These are phyloP conservation scores for Rhynchomys soricoides DNA, from an alignment of 2,113 vertebrate species.

Conservation along the genomic window DNA sequence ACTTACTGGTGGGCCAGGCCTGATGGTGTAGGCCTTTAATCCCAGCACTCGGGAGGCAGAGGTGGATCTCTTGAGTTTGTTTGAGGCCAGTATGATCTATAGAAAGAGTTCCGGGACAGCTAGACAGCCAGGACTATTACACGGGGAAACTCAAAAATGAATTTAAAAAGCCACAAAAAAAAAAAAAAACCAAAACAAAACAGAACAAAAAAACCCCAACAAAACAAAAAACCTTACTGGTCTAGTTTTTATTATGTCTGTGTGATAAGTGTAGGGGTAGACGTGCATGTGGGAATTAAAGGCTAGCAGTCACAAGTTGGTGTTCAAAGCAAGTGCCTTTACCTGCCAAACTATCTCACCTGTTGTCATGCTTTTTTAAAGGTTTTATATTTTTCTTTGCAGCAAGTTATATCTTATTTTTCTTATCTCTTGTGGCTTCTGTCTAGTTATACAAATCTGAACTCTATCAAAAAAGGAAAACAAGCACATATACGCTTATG, in stretches of 20 bases:
- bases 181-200: neutral
- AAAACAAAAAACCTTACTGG: too few species aligned
- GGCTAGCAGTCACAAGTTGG: neutral
- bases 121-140: neutral
- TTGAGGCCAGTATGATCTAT: neutral
- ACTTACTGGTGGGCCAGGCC: too few species aligned
- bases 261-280: neutral
- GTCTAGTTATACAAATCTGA: conserved; percentile 34
- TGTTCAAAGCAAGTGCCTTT: neutral
- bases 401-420: neutral
- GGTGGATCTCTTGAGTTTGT: neutral
- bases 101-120: neutral
- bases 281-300: neutral
- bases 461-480: conserved; percentile 22
- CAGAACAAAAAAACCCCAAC: too few species aligned
- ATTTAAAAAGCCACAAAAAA: too few species aligned
- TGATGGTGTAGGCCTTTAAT: neutral
- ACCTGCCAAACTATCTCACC: neutral
- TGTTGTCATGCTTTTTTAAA: neutral
- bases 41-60: neutral
- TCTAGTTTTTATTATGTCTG: neutral
- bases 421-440: conserved; percentile 39
- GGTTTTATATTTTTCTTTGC: neutral
- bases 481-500: neutral
- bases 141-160: neutral